phyloP scores from a whole-genome alignment of 2,113 vertebrate species.

The Zonotrichia leucophrys region DNA sequence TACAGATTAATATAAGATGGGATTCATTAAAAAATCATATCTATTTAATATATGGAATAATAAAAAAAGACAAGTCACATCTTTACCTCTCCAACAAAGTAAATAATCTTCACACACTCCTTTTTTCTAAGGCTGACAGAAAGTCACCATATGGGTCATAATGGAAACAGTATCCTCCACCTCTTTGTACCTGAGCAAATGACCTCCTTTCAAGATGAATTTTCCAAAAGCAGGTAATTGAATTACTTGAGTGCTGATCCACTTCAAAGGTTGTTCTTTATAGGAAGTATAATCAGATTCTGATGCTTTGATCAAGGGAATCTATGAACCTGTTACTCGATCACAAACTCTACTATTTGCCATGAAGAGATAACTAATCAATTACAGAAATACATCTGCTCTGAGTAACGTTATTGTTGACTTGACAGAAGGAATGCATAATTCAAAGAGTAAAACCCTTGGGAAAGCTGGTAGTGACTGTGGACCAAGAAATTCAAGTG shows the following conservation, averaged over 20 bases:
- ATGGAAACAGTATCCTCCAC: conserved; percentile 55
- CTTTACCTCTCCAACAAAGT: neutral
- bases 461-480: neutral
- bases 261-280: conserved; percentile 74
- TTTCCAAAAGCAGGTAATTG: conserved; percentile 62
- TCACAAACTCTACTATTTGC: conserved; percentile 46
- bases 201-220: conserved; percentile 60
- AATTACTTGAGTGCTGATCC: conserved; percentile 67
- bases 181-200: conserved; percentile 72
- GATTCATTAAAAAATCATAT: neutral
- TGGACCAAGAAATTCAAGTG: neutral
- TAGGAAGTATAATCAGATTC: conserved; percentile 71
- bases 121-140: neutral
- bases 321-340: conserved; percentile 52
- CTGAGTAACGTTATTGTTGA: conserved; percentile 60
- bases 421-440: conserved; percentile 29
- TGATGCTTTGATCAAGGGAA: conserved; percentile 59
- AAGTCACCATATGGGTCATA: conserved; percentile 66
- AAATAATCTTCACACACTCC: neutral
- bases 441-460: neutral
- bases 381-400: conserved; percentile 74
- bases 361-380: conserved; percentile 66
- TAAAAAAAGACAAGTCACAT: neutral
- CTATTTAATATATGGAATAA: neutral
- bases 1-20: neutral